Conservation (phyloP, 2,888 invertebrate species). For the Copidosoma aretas region DNA sequence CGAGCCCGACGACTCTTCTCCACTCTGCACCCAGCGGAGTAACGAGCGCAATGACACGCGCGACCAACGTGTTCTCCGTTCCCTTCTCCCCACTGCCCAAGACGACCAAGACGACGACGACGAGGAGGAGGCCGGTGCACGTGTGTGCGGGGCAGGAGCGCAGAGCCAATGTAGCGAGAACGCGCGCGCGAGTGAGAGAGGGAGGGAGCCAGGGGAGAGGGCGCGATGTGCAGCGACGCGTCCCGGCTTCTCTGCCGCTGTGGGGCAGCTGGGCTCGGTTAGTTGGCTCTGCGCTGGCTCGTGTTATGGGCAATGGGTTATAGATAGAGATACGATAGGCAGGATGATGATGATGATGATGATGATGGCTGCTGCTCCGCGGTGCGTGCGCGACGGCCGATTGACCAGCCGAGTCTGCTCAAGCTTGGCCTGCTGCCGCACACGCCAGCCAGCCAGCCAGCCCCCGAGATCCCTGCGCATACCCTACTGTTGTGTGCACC, state of each 20-base stretch:
- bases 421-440: constrained; percentile 50
- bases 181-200: neutral
- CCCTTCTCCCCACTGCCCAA: too few relatives aligned
- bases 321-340: too few relatives aligned
- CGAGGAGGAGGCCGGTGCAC: neutral
- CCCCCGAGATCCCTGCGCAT: neutral
- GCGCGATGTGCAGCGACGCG: neutral
- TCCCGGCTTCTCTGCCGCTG: too few relatives aligned
- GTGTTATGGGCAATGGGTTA: neutral
- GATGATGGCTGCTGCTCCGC: constrained; percentile 46
- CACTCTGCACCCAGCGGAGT: too few relatives aligned
- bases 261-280: neutral
- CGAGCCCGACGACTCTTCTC: too few relatives aligned
- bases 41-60: too few relatives aligned
- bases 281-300: neutral
- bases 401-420: constrained; percentile 62
- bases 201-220: neutral
- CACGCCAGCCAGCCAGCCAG: constrained; percentile 16
- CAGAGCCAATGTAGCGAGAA: constrained; percentile 57
- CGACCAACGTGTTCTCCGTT: too few relatives aligned
- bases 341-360: too few relatives aligned
- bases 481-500: neutral
- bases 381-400: constrained; percentile 60
- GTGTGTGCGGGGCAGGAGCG: constrained; percentile 52
- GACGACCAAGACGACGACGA: neutral